Percentiles rank a stretch among this genome's conserved stretches.
Evolutionary conservation across 2,113 vertebrate species (phyloP).

Genomic region (Chaetorhynchus papuensis): DNA sequence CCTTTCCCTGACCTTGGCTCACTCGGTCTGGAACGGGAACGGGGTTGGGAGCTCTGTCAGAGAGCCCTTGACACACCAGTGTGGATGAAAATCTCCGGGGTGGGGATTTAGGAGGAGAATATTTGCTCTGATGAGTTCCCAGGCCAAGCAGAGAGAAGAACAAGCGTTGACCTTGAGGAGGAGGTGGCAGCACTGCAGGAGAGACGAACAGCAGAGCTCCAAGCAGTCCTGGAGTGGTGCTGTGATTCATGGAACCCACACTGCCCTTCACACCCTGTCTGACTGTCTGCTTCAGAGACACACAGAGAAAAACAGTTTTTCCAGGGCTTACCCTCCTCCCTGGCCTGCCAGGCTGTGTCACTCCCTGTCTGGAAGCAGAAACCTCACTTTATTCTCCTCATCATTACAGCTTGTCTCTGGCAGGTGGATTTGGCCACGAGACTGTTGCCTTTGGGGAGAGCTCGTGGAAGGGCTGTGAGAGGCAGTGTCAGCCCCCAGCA

Average conservation of each 20-base stretch:
- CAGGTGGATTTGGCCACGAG: not conserved
- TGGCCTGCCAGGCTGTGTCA: not conserved
- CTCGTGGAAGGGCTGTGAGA: not conserved
- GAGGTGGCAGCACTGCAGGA: not conserved
- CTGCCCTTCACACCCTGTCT: not conserved
- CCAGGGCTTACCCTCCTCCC: not conserved
- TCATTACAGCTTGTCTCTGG: not conserved
- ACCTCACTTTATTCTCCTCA: not conserved
- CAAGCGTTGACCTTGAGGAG: accelerated
- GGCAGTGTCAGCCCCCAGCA: not conserved
- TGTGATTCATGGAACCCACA: not conserved
- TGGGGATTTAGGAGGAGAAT: not conserved
- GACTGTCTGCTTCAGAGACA: not conserved
- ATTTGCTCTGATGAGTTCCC: not conserved
- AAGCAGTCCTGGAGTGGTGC: accelerated
- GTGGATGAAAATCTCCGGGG: not conserved
- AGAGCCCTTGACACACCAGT: accelerated
- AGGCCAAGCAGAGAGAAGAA: not conserved
- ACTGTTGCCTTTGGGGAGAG: not conserved
- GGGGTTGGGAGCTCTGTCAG: not conserved
- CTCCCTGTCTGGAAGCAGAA: not conserved
- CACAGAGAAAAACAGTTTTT: not conserved
- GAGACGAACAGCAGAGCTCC: not conserved
- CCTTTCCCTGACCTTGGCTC: not conserved
- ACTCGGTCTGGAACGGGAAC: accelerated